These are phyloP conservation scores for Melanophora roralis DNA, from an alignment of 2,888 invertebrate genomes.

Conservation along the genomic window DNA sequence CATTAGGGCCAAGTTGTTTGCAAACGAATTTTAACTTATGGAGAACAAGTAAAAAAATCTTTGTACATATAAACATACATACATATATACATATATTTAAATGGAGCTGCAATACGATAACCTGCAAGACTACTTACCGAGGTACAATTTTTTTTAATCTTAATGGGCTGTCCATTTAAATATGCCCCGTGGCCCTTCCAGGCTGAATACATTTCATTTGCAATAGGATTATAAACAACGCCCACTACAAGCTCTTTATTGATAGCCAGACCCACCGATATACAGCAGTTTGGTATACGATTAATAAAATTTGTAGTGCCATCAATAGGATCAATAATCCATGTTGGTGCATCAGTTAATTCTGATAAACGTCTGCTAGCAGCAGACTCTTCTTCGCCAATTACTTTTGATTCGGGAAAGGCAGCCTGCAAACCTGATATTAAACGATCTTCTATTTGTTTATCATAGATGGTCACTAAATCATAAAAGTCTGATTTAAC, in stretches of 20 bases:
- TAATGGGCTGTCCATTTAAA: slow-evolving; percentile 83
- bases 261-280: slow-evolving; percentile 82
- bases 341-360: slow-evolving; percentile 87
- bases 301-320: slow-evolving; percentile 91
- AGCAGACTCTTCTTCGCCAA: slow-evolving; percentile 84
- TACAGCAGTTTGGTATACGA: slow-evolving; percentile 82
- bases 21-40: too few relatives aligned
- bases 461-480: slow-evolving; percentile 88
- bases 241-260: slow-evolving; percentile 82
- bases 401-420: slow-evolving; percentile 84
- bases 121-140: slow-evolving; percentile 69
- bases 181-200: slow-evolving; percentile 85
- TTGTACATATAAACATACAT: too few relatives aligned
- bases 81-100: too few relatives aligned
- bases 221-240: slow-evolving; percentile 86
- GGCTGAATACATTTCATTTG: slow-evolving; percentile 85
- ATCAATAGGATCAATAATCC: slow-evolving; percentile 93
- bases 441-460: slow-evolving; percentile 84
- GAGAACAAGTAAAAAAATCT: too few relatives aligned
- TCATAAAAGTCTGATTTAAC: slow-evolving; percentile 82
- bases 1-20: too few relatives aligned
- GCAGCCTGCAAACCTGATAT: slow-evolving; percentile 79
- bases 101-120: too few relatives aligned
- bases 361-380: slow-evolving; percentile 70
- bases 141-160: slow-evolving; percentile 73